Evolutionary conservation across 2,113 vertebrate genomes (phyloP), one percentile per base, ranked within the genome.

Genomic region (Caretta caretta): DNA sequence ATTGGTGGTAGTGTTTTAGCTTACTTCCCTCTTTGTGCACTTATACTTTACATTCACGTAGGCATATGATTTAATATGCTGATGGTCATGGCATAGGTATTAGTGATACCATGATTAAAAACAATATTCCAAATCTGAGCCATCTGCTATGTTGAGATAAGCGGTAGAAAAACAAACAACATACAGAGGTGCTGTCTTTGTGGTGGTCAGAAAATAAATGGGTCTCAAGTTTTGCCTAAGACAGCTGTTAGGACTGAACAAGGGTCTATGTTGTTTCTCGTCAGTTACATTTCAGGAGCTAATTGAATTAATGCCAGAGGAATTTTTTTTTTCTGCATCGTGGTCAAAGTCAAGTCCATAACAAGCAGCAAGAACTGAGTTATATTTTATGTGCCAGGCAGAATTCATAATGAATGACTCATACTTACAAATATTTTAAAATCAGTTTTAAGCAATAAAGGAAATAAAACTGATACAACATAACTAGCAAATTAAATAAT

Each of bases 11-110:
- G 50, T 57, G 31, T 88, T 97, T 96, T 91, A 95, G 83, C 42
- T 83, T 94, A n/a, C 49, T 53, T 95, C 29, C 51, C 53, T 97
- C 96, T 82, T 95, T 97, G 82, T 97, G 51, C 65, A 57, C 31
- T 92, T 94, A 27, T 1, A 3, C 76, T 69, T 1, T 92, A 69
- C 72, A 86, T 94, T 93, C 75, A 51, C 84, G 48, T 69, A 94
- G 83, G 42, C 62, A 38, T 65, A 87, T 16, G 8, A 46, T 83
- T 83, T 91, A 84, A 57, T 62, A 10, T 94, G 83, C 42, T 93
- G 72, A 81, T 93, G 72, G 83, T 83, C 0, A 0, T 57, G 50
- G 24, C 42, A 14, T 62, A 13, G 22, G 69, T 80, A 82, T 90
- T 91, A 69, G 29, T 79, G 53, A 22, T 93, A 24, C 83, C 10